Conservation (phyloP, 2,888 invertebrate genomes). For the Pheosia tremula region DNA sequence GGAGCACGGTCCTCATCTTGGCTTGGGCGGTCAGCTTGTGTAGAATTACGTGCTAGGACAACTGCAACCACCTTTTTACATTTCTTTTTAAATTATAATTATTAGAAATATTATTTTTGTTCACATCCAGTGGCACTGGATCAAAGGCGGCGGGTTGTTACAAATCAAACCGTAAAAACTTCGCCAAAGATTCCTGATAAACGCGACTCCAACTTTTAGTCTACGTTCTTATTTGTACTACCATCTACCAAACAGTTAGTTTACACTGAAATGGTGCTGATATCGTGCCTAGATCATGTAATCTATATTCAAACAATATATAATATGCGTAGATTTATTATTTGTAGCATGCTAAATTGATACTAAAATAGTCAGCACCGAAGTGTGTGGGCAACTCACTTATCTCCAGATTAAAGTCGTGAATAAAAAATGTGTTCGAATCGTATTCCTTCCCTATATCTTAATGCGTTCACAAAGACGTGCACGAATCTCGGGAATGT, state of each 20-base stretch:
- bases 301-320: background rate
- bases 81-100: too few relatives aligned
- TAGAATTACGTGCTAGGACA: too few relatives aligned
- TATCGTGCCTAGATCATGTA: constrained; percentile 1
- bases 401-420: constrained; percentile 12
- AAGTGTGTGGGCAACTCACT: background rate
- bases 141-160: constrained; percentile 53
- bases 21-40: too few relatives aligned
- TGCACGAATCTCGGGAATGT: constrained; percentile 29
- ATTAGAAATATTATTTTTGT: too few relatives aligned
- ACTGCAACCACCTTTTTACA: too few relatives aligned
- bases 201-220: constrained; percentile 67
- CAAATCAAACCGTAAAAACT: constrained; percentile 81
- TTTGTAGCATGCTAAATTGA: background rate
- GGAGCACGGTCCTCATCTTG: too few relatives aligned
- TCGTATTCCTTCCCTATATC: constrained; percentile 9
- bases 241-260: constrained; percentile 53
- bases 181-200: constrained; percentile 76
- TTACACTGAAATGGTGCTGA: constrained; percentile 31
- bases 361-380: background rate
- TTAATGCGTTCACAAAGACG: constrained; percentile 26
- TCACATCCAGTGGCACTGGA: constrained; percentile 45
- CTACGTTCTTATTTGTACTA: constrained; percentile 75
- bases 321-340: background rate
- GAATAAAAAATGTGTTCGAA: constrained; percentile 18